Conservation (phyloP, 2,888 invertebrate genomes). For the Ectropis crepuscularia region DNA sequence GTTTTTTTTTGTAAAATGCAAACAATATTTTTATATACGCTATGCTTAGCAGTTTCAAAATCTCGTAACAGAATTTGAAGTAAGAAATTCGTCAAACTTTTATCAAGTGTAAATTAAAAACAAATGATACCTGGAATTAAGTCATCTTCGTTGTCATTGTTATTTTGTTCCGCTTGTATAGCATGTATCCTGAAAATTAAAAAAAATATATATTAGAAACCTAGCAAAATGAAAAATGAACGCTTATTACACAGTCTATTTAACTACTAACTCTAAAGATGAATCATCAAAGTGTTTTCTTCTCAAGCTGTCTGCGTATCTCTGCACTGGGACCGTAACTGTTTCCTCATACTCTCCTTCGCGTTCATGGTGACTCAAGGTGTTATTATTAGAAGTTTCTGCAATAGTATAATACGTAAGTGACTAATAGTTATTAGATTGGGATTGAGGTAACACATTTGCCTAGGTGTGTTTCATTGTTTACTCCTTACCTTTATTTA, state of each 20-base stretch:
- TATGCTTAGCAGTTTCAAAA: too few species aligned
- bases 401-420: constrained; percentile 28
- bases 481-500: constrained; percentile 51
- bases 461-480: not conserved
- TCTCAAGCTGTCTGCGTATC: constrained; percentile 83
- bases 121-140: constrained; percentile 67
- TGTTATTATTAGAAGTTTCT: constrained; percentile 60
- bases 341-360: constrained; percentile 87
- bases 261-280: constrained; percentile 59
- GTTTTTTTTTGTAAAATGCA: too few species aligned
- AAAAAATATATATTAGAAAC: not conserved
- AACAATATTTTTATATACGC: too few species aligned
- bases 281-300: constrained; percentile 76
- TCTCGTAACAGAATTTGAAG: too few species aligned
- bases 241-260: not conserved
- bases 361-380: constrained; percentile 78
- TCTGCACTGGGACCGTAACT: constrained; percentile 78
- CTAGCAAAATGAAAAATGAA: not conserved
- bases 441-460: not conserved
- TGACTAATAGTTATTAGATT: not conserved
- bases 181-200: constrained; percentile 40
- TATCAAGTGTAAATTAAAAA: not conserved
- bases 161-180: constrained; percentile 39
- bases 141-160: constrained; percentile 66
- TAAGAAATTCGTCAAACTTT: too few species aligned